Percentiles rank a stretch among this genome's conserved stretches.
Evolutionary conservation across 2,888 invertebrate species (phyloP).

Genomic region (Pachycephus smyrnensis): DNA sequence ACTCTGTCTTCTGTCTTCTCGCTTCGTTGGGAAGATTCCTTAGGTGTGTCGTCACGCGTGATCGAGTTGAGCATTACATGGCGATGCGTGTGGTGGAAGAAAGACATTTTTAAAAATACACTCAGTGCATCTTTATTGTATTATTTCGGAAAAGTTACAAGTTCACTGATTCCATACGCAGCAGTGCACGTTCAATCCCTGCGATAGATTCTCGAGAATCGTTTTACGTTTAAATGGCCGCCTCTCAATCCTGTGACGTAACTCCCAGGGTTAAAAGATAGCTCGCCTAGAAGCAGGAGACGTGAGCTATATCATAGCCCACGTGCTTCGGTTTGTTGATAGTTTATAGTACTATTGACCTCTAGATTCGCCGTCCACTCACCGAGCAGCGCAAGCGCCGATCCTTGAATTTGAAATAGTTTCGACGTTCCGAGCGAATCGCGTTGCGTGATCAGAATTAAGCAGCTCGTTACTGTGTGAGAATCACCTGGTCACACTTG

Average conservation of each 20-base stretch:
- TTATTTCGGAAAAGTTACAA: neutral
- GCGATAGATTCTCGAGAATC: neutral
- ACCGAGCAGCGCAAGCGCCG: conserved; percentile 14
- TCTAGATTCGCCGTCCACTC: conserved; percentile 9
- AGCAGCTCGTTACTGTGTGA: conserved; percentile 27
- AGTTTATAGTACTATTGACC: conserved; percentile 28
- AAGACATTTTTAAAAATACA: neutral
- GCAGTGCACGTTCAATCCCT: neutral
- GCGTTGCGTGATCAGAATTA: conserved; percentile 45
- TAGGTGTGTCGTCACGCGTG: neutral
- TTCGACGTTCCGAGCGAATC: conserved; percentile 33
- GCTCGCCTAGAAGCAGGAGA: neutral
- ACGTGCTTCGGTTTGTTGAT: conserved; percentile 24
- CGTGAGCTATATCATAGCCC: conserved; percentile 13
- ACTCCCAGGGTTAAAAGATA: neutral
- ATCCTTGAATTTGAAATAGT: conserved; percentile 55
- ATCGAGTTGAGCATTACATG: neutral
- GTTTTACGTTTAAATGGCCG: neutral
- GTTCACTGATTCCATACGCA: neutral
- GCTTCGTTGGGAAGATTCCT: neutral
- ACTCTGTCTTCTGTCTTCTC: too few species aligned
- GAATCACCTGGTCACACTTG: conserved; percentile 22
- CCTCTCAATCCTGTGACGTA: neutral
- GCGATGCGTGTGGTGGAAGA: neutral
- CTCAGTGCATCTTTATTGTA: too few species aligned